These are phyloP conservation scores for Dreissena rostriformis DNA, from an alignment of 1,140 invertebrate genomes.

Conservation along the genomic window DNA sequence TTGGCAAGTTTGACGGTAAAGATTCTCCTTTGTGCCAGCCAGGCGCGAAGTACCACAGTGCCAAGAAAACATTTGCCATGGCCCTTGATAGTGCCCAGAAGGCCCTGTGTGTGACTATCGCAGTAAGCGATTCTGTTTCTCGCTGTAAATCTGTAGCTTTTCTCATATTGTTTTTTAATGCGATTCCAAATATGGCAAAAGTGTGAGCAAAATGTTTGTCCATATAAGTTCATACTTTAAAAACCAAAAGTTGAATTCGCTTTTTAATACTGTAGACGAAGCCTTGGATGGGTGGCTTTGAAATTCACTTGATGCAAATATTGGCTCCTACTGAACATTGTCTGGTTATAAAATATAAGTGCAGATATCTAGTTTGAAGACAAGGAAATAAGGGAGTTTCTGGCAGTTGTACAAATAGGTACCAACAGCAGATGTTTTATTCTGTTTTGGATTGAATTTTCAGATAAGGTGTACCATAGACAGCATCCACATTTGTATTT, in stretches of 20 bases:
- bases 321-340: too few species aligned
- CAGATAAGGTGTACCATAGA: too few species aligned
- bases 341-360: too few species aligned
- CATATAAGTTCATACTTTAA: background rate
- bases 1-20: conserved; percentile 3
- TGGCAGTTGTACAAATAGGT: too few species aligned
- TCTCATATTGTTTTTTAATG: background rate
- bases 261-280: too few species aligned
- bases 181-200: background rate
- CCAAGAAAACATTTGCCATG: conserved; percentile 18
- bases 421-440: too few species aligned
- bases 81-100: conserved; percentile 23
- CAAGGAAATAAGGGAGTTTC: too few species aligned
- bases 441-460: too few species aligned
- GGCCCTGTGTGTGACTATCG: conserved; percentile 18
- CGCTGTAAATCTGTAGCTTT: background rate
- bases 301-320: too few species aligned
- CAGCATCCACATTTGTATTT: too few species aligned
- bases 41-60: conserved; percentile 24
- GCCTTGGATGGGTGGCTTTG: too few species aligned
- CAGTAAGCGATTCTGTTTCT: background rate
- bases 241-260: background rate
- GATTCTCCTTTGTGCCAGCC: conserved; percentile 6
- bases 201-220: background rate
- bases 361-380: too few species aligned